These are phyloP conservation scores for Ara ararauna DNA, from an alignment of 2,797 vertebrate species.

Conservation along the genomic window DNA sequence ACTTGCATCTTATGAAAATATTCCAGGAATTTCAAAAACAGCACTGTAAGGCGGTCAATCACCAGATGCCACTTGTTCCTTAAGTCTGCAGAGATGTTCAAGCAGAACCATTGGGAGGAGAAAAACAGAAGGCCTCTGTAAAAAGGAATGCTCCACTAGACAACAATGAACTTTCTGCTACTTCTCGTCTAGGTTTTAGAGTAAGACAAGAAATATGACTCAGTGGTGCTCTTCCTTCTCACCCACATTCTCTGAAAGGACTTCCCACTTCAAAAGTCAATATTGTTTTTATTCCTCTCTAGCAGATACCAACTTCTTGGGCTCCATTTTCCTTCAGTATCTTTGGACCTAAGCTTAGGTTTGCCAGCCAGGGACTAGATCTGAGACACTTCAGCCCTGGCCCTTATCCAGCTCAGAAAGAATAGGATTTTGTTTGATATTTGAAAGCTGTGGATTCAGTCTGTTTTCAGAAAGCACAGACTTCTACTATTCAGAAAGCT, in stretches of 20 bases:
- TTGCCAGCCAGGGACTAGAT: not conserved
- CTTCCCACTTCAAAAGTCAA: not conserved
- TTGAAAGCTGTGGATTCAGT: not conserved
- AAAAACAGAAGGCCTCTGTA: conserved; percentile 8
- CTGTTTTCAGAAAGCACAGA: not conserved
- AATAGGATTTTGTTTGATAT: not conserved
- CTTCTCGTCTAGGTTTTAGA: not conserved
- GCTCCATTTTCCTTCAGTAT: not conserved
- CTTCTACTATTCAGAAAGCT: not conserved
- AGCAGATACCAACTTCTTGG: not conserved
- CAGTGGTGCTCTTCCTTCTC: not conserved
- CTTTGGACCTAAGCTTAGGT: not conserved
- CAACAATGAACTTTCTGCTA: not conserved
- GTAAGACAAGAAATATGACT: not conserved
- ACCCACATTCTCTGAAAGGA: not conserved
- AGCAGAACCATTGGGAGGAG: not conserved
- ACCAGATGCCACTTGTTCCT: conserved; percentile 98
- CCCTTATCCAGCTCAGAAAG: not conserved
- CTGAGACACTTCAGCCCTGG: not conserved
- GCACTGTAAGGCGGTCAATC: conserved; percentile 93
- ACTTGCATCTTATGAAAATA: conserved; percentile 97
- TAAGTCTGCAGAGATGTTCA: conserved; percentile 81
- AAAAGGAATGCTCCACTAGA: not conserved
- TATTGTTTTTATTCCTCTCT: not conserved
- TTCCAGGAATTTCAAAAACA: conserved; percentile 96